Evolutionary conservation across 2,113 vertebrate species (phyloP).

Genomic region (Craseonycteris thonglongyai): DNA sequence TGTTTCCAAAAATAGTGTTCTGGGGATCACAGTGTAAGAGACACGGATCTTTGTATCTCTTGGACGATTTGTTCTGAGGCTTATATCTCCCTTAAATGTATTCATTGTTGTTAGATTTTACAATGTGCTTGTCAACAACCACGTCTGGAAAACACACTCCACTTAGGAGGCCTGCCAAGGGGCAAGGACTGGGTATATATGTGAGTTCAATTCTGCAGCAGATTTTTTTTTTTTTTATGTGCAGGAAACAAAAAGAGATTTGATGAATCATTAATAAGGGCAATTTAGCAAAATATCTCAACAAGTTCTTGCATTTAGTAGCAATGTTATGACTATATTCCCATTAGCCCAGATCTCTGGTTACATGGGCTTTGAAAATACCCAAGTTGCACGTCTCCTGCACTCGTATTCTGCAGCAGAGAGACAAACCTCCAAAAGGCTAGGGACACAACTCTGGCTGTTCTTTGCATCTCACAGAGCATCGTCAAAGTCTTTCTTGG

Average conservation of each 20-base stretch:
- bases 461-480: neutral
- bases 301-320: constrained; percentile 26
- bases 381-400: neutral
- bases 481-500: neutral
- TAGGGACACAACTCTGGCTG: neutral
- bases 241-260: constrained; percentile 40
- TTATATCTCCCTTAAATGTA: neutral
- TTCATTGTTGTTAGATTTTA: neutral
- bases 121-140: neutral
- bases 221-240: neutral
- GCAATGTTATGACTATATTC: constrained; percentile 49
- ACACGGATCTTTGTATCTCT: neutral
- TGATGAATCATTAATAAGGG: constrained; percentile 52
- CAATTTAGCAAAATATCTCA: constrained; percentile 61
- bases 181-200: neutral
- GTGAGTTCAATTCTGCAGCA: neutral
- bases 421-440: neutral
- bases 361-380: constrained; percentile 23
- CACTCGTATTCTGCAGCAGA: neutral
- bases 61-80: neutral
- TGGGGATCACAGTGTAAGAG: neutral
- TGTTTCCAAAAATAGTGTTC: neutral
- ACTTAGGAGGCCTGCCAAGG: neutral
- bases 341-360: constrained; percentile 36
- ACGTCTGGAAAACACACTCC: neutral